These are phyloP conservation scores for Hylia prasina DNA, from an alignment of 2,113 vertebrate species.

Conservation along the genomic window DNA sequence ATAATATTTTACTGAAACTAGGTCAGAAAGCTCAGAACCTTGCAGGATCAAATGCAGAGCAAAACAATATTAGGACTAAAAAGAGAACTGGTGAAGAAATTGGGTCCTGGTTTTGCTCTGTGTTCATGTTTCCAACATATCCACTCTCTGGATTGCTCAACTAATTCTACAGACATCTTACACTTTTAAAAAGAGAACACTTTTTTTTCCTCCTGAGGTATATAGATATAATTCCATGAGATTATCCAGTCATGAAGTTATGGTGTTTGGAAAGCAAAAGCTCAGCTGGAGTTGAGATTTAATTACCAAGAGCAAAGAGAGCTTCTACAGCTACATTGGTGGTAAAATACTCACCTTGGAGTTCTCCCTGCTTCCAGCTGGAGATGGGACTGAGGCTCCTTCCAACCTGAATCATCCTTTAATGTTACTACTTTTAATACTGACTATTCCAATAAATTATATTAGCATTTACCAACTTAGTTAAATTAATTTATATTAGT, in stretches of 20 bases:
- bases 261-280: background rate
- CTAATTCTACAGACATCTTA: background rate
- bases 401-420: background rate
- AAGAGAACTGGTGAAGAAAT: background rate
- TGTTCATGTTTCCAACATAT: background rate
- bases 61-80: background rate
- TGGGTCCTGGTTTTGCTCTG: background rate
- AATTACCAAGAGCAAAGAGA: background rate
- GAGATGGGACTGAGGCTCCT: background rate
- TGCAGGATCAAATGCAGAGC: background rate
- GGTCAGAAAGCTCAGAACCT: background rate
- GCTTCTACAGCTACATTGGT: background rate
- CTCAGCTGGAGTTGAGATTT: background rate
- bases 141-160: background rate
- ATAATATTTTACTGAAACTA: background rate
- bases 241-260: background rate
- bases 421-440: background rate
- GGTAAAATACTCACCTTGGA: background rate
- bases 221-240: background rate
- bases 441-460: background rate
- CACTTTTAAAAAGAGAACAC: background rate
- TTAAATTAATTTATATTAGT: background rate
- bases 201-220: background rate
- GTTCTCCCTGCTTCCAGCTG: background rate
- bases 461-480: background rate